These are phyloP conservation scores for Argyrosomus regius DNA, from an alignment of 2,797 vertebrate species.

Conservation along the genomic window DNA sequence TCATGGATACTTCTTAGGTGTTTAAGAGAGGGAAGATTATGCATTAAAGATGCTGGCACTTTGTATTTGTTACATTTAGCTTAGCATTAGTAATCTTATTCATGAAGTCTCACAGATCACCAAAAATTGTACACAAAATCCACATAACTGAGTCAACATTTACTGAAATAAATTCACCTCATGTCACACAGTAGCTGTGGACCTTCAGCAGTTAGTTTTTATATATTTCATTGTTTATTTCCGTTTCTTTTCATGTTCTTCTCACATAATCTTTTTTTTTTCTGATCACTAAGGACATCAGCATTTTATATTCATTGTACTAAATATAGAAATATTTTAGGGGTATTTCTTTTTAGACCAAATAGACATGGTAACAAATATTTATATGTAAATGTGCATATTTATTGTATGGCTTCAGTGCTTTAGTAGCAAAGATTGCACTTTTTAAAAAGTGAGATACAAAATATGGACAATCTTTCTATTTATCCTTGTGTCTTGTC, in stretches of 20 bases:
- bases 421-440: constrained; percentile 16
- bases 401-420: constrained; percentile 42
- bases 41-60: constrained; percentile 34
- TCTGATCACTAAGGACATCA: background rate
- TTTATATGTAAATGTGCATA: constrained; percentile 35
- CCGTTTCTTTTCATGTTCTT: constrained; percentile 4
- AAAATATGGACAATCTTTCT: constrained; percentile 49
- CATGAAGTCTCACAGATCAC: constrained; percentile 29
- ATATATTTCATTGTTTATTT: constrained; percentile 18
- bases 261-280: background rate
- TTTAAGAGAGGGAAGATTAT: constrained; percentile 24
- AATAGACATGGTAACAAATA: constrained; percentile 28
- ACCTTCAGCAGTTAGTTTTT: constrained; percentile 20
- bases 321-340: constrained; percentile 27
- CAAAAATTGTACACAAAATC: constrained; percentile 4
- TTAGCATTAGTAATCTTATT: constrained; percentile 42
- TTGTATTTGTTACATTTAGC: constrained; percentile 26
- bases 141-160: constrained; percentile 13
- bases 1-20: constrained; percentile 8
- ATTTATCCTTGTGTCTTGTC: constrained; percentile 41
- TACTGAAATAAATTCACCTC: constrained; percentile 8
- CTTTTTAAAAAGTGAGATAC: constrained; percentile 1
- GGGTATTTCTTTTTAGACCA: constrained; percentile 27
- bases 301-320: constrained; percentile 42
- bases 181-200: constrained; percentile 22